phyloP scores from a whole-genome alignment of 2,797 vertebrate genomes.

The Pseudocheirus occidentalis region DNA sequence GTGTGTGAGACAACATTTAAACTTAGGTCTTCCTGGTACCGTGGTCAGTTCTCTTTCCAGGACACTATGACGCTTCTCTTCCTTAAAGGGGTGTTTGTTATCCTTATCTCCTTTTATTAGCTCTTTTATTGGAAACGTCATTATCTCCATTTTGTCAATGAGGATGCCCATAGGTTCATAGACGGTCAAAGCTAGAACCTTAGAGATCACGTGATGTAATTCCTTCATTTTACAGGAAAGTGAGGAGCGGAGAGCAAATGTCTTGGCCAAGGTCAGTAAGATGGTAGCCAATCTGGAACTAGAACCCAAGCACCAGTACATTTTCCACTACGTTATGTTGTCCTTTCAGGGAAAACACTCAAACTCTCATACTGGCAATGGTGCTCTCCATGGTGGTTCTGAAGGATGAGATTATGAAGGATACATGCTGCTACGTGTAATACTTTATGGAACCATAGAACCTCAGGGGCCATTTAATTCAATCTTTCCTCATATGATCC shows the following conservation, averaged over 20 bases:
- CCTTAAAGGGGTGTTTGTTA: background rate
- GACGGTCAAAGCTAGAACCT: background rate
- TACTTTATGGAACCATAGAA: background rate
- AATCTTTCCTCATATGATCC: background rate
- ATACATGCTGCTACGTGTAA: background rate
- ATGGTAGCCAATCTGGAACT: background rate
- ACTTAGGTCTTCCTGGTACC: background rate
- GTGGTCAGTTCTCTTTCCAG: background rate
- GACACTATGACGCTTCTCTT: background rate
- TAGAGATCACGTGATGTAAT: background rate
- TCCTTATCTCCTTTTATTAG: background rate
- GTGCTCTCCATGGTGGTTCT: background rate
- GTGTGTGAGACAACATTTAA: background rate
- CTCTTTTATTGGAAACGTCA: background rate
- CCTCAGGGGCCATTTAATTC: background rate
- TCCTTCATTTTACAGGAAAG: background rate
- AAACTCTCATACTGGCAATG: background rate
- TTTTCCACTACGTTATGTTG: background rate
- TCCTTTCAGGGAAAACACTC: background rate
- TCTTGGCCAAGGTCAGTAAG: background rate
- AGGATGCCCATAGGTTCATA: background rate
- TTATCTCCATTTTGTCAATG: background rate
- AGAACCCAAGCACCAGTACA: background rate
- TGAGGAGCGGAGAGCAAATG: background rate
- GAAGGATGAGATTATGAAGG: background rate